These are phyloP conservation scores for Zosterops lateralis DNA, from an alignment of 2,113 vertebrate species.

Conservation along the genomic window DNA sequence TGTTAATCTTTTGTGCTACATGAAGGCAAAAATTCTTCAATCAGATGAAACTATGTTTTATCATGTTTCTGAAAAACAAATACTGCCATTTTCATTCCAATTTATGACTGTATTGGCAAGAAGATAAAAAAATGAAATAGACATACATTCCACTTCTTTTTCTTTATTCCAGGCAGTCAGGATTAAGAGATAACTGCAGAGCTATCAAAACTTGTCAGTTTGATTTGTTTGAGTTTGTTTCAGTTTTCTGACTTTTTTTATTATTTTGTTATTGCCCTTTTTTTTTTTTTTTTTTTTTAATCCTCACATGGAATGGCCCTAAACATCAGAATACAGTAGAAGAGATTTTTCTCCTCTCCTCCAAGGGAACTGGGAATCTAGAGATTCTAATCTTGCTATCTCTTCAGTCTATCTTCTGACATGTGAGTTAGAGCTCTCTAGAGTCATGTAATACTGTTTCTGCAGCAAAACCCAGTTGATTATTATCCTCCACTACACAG, in stretches of 20 bases:
- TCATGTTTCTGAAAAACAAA: not conserved
- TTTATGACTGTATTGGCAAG: not conserved
- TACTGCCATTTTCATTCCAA: not conserved
- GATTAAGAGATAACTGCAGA: not conserved
- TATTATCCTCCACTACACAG: not conserved
- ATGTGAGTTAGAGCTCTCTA: not conserved
- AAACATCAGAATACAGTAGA: not conserved
- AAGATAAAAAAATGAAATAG: not conserved
- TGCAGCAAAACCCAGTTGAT: not conserved
- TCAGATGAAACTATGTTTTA: not conserved
- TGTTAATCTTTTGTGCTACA: not conserved
- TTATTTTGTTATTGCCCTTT: not conserved
- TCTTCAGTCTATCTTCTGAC: not conserved
- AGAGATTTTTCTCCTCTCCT: not conserved
- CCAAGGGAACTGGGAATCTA: not conserved
- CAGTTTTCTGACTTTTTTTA: not conserved
- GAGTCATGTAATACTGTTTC: not conserved
- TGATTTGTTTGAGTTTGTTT: conserved; percentile 11
- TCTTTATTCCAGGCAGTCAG: not conserved
- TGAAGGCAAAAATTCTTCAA: not conserved
- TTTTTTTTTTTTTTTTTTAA: not conserved
- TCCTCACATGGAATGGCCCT: not conserved
- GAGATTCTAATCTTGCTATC: not conserved
- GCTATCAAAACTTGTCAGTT: not conserved
- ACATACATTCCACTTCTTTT: not conserved